Evolutionary conservation across 2,888 invertebrate species (phyloP).

Genomic region (Baronia brevicornis): DNA sequence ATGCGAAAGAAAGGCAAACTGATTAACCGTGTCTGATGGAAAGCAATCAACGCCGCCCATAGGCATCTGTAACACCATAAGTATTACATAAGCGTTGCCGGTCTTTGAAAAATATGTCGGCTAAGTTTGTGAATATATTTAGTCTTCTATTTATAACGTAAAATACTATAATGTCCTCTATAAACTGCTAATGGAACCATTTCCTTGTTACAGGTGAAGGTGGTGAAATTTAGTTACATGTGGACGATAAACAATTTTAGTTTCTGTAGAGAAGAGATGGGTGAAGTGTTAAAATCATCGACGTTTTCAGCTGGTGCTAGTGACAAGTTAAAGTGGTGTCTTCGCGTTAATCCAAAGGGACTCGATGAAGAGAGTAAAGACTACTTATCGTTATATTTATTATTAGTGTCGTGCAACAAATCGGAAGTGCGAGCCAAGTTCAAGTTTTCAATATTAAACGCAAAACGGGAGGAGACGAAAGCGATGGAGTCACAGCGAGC

Average conservation of each 20-base stretch:
- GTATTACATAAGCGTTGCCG: no score
- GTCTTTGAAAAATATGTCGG: no score
- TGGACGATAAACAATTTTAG: conserved; percentile 99
- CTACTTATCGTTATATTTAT: conserved; percentile 98
- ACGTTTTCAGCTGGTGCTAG: conserved; percentile 99
- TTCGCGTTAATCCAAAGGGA: conserved; percentile 99
- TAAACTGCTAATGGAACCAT: conserved; percentile 13
- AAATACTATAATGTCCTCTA: no score
- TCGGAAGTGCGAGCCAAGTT: conserved; percentile 99
- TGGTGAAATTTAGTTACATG: conserved; percentile 99
- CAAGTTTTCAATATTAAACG: conserved; percentile 99
- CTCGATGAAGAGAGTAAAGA: conserved; percentile 99
- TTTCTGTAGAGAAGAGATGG: conserved; percentile 99
- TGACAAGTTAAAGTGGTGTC: conserved; percentile 99
- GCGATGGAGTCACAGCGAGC: conserved; percentile 98
- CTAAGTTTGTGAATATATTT: no score
- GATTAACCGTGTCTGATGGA: no score
- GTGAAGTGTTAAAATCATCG: conserved; percentile 99
- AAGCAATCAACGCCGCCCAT: no score
- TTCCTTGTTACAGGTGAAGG: conserved; percentile 91
- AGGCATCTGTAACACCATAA: no score
- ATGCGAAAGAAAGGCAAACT: no score
- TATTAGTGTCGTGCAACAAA: conserved; percentile 99
- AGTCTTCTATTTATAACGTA: no score
- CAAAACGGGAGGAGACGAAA: conserved; percentile 99